Evolutionary conservation across 1,140 invertebrate species (phyloP).

Genomic region (Tetramorium parvispinum): DNA sequence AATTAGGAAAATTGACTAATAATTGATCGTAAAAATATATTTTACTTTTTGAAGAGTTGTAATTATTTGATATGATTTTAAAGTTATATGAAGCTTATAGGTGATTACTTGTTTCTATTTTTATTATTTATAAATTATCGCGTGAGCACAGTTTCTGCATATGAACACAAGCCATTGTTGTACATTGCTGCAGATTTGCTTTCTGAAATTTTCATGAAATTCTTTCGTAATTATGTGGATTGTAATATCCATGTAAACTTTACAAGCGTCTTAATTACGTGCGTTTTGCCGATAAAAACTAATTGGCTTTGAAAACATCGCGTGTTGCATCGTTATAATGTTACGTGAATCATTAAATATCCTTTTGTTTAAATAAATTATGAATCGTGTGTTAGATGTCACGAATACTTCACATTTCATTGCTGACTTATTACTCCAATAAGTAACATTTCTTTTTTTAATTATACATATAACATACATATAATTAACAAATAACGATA

Average conservation of each 20-base stretch:
- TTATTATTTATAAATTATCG: background rate
- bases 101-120: background rate
- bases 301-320: background rate
- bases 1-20: background rate
- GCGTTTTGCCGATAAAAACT: slow-evolving; percentile 21
- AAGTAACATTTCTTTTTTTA: background rate
- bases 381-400: background rate
- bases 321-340: background rate
- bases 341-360: slow-evolving; percentile 23
- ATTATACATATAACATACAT: background rate
- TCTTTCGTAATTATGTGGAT: background rate
- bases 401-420: background rate
- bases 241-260: slow-evolving; percentile 3
- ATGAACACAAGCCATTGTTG: background rate
- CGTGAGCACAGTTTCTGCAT: background rate
- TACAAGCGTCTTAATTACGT: slow-evolving; percentile 12
- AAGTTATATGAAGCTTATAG: background rate
- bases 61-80: background rate
- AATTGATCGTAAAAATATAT: slow-evolving; percentile 1
- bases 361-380: slow-evolving; percentile 25
- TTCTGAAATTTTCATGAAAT: slow-evolving; percentile 16
- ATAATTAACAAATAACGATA: too few species aligned
- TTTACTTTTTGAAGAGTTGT: background rate
- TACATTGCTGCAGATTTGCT: background rate
- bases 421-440: background rate